Base-by-base conservation (phyloP, 2,888 invertebrate genomes). In the Caprella mutica region DNA sequence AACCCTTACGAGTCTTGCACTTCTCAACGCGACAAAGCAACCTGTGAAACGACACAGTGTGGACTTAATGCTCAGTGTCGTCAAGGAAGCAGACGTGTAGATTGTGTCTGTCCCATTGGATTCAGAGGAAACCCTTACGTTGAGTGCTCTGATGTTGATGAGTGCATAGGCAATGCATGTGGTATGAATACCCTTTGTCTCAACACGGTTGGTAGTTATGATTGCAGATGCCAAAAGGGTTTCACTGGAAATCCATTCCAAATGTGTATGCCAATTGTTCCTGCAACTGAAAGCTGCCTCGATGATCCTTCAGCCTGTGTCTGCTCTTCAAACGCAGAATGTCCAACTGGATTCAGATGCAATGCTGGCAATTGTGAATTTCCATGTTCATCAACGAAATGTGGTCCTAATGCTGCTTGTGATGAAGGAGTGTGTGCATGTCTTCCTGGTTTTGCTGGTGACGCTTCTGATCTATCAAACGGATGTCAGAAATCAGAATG, bases 1-100 rank as follows among this genome's bases (percentile, higher is more conserved):
- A 92, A 92, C 75, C 92, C 92, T 1, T 92, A 92, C 70, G 82
- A 81, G 68, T 81, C 82, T 48, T 92, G 92, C 71, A 80, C 81
- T 9, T 77, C 80, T 21, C 80, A 84, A 66, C 79, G 80, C 67
- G 82, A 81, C 70, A 81, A 81, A 65, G 81, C 82, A 35, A 80
- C 82, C 35, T 88, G 89, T 70, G 78, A 80, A 5, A 79, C 78
- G 52, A 79, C 82, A 27, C 77, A 81, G 19, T 91, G 91, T 70
- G 90, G 90, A 4, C 71, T 72, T 3, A 84, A 85, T 69, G 87
- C 90, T 2, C 82, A 84, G 66, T 92, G 92, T 69, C 81, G 80
- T 67, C 82, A 86, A 68, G 82, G 81, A 63, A 82, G 82, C 63
- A 81, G 81, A 48, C 65, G 69, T 23, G 80, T 88, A 8, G 84